These are phyloP conservation scores for Artibeus jamaicensis DNA, from an alignment of 2,797 vertebrate genomes.

Conservation along the genomic window DNA sequence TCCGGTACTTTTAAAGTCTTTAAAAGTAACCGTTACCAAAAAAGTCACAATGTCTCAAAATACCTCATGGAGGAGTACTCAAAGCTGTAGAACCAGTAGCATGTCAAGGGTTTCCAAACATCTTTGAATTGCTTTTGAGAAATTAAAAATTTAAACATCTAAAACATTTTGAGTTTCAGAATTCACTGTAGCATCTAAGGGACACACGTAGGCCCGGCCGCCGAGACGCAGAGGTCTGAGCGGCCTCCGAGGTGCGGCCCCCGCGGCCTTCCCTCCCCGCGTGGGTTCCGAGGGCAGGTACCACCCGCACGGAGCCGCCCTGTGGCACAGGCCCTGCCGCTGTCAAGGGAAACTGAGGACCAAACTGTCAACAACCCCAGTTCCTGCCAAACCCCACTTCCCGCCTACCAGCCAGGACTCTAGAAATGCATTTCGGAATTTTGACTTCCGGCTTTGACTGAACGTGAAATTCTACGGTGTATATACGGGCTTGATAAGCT, in stretches of 20 bases:
- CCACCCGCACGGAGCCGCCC: background rate
- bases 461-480: background rate
- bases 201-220: accelerated
- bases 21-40: background rate
- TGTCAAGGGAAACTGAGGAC: background rate
- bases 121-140: constrained; percentile 28
- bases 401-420: constrained; percentile 23
- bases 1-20: background rate
- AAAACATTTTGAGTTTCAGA: background rate
- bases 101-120: background rate
- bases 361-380: constrained; percentile 30
- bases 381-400: constrained; percentile 29
- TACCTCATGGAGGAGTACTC: background rate
- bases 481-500: background rate
- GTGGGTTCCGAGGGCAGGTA: background rate
- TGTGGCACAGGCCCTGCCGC: background rate
- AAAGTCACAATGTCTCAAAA: background rate
- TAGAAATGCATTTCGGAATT: constrained; percentile 37
- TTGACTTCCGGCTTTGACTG: constrained; percentile 8
- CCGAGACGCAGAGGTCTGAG: background rate
- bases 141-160: background rate
- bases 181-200: background rate
- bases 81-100: background rate
- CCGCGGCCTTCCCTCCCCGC: background rate
- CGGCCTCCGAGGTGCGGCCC: background rate